Evolutionary conservation across 1,140 invertebrate species (phyloP).

Genomic region (Lethocerus indicus): DNA sequence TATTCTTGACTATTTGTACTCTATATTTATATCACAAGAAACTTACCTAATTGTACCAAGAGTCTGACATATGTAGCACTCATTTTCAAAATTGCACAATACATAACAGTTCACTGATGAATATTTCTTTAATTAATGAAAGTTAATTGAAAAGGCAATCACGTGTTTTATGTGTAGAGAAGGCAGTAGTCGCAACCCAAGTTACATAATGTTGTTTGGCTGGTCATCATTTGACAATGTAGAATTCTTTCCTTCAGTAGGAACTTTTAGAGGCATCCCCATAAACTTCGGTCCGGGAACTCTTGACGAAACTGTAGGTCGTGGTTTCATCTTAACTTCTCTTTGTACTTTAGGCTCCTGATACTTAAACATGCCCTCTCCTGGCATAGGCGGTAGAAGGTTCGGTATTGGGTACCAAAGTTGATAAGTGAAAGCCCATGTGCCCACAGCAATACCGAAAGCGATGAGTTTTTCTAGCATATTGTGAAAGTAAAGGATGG

Average conservation of each 20-base stretch:
- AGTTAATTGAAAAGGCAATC: too few relatives aligned
- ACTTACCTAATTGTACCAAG: too few relatives aligned
- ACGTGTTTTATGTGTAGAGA: too few relatives aligned
- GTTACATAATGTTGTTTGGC: too few relatives aligned
- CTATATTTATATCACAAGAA: too few relatives aligned
- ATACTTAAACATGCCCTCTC: constrained; percentile 7
- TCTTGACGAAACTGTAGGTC: neutral
- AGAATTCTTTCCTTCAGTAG: constrained; percentile 1
- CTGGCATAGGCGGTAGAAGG: neutral
- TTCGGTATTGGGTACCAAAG: neutral
- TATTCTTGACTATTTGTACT: too few relatives aligned
- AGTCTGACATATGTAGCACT: too few relatives aligned
- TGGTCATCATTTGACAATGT: too few relatives aligned
- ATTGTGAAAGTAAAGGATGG: constrained; percentile 57
- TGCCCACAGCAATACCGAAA: constrained; percentile 35
- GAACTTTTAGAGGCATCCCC: constrained; percentile 3
- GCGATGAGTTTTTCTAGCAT: constrained; percentile 90
- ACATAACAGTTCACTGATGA: too few relatives aligned
- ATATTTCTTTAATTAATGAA: too few relatives aligned
- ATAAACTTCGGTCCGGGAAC: constrained; percentile 3
- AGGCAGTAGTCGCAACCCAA: too few relatives aligned
- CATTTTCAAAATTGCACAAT: too few relatives aligned
- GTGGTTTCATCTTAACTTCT: neutral
- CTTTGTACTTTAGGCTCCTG: neutral
- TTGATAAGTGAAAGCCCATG: constrained; percentile 6